phyloP scores from a whole-genome alignment of 1,140 invertebrate genomes.

The Teleopsis dalmanni region DNA sequence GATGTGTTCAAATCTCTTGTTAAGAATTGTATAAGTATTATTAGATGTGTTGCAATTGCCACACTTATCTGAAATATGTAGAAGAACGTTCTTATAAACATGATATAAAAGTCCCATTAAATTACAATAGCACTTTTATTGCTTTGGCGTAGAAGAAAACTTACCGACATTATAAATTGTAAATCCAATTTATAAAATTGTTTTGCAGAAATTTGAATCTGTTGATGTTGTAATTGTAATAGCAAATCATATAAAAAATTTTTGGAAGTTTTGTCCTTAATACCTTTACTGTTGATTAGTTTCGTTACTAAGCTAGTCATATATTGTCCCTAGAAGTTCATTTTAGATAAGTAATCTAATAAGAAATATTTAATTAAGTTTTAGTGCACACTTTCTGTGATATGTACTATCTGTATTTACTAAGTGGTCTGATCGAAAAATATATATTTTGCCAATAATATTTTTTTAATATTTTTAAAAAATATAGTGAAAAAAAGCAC shows the following conservation, averaged over 20 bases:
- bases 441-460: not conserved
- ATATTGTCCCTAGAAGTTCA: too few relatives aligned
- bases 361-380: too few relatives aligned
- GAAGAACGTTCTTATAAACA: too few relatives aligned
- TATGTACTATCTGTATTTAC: too few relatives aligned
- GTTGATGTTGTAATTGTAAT: not conserved
- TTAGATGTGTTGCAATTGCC: conserved; percentile 2
- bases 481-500: not conserved
- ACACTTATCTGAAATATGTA: not conserved
- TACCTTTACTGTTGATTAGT: too few relatives aligned
- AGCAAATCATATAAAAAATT: not conserved
- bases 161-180: conserved; percentile 5
- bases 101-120: not conserved
- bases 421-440: too few relatives aligned
- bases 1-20: too few relatives aligned
- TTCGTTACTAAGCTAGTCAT: too few relatives aligned
- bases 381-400: too few relatives aligned
- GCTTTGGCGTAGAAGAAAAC: too few relatives aligned
- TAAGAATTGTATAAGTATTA: conserved; percentile 5
- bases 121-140: not conserved
- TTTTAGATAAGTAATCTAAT: too few relatives aligned
- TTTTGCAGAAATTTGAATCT: not conserved
- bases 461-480: not conserved
- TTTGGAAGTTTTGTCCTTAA: too few relatives aligned
- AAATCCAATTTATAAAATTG: not conserved